These are phyloP conservation scores for Aplocera efformata DNA, from an alignment of 2,888 invertebrate species.

Conservation along the genomic window DNA sequence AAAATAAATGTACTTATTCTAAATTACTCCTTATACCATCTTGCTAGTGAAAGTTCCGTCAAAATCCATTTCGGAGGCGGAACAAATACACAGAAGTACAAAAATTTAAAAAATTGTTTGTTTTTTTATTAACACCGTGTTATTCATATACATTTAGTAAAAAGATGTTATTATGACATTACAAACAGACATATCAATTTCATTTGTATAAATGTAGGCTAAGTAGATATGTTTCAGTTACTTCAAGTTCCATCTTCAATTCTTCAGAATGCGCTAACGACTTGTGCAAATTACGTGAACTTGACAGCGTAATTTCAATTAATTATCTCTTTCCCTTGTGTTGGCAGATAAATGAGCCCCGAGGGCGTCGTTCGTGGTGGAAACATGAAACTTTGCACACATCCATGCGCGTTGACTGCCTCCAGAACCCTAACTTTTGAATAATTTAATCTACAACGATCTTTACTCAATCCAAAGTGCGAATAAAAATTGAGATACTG, in stretches of 20 bases:
- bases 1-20: too few species aligned
- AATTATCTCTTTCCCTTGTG: conserved; percentile 61
- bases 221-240: neutral
- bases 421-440: conserved; percentile 53
- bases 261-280: conserved; percentile 32
- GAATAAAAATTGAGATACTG: conserved; percentile 31
- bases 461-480: conserved; percentile 47
- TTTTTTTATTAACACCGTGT: too few species aligned
- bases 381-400: conserved; percentile 65
- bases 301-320: conserved; percentile 66
- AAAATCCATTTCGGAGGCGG: too few species aligned
- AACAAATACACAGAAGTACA: too few species aligned
- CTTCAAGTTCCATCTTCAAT: conserved; percentile 8
- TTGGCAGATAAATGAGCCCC: conserved; percentile 64
- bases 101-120: too few species aligned
- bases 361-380: conserved; percentile 53
- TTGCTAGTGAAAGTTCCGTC: too few species aligned
- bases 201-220: too few species aligned
- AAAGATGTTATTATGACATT: too few species aligned
- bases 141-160: too few species aligned
- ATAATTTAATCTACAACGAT: conserved; percentile 62
- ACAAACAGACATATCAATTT: too few species aligned
- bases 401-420: conserved; percentile 45
- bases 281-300: conserved; percentile 42
- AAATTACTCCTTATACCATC: too few species aligned